A percentile compares a stretch with the other conserved stretches of the same genome.
These are phyloP conservation scores for Nansenia antarctica DNA, from an alignment of 2,113 vertebrate species.

Conservation along the genomic window DNA sequence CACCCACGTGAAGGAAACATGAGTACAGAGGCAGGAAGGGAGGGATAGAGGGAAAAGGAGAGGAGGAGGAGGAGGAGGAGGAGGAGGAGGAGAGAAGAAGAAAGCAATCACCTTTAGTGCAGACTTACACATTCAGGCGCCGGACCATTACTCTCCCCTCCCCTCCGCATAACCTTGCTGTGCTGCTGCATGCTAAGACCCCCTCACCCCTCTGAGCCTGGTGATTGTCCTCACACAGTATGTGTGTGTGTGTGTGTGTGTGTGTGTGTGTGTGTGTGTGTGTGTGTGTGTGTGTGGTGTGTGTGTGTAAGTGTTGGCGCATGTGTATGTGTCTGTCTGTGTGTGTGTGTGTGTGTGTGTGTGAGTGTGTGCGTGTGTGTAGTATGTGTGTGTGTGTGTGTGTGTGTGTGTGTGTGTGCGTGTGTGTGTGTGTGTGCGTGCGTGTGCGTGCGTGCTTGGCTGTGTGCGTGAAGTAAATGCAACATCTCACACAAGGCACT, in stretches of 20 bases:
- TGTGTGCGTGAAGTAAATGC: no score
- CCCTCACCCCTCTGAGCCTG: background rate
- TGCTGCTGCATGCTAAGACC: constrained; percentile 25
- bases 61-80: background rate
- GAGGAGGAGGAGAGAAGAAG: constrained; percentile 31
- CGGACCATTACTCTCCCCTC: constrained; percentile 48
- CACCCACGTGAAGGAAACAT: background rate
- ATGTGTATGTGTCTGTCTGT: no score
- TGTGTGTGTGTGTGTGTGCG: no score
- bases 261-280: background rate
- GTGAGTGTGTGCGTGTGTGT: background rate
- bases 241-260: constrained; percentile 1
- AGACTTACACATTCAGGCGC: constrained; percentile 41
- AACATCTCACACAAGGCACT: no score
- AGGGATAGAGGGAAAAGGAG: constrained; percentile 7
- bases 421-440: background rate
- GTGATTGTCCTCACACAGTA: background rate
- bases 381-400: background rate
- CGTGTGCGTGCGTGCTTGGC: background rate
- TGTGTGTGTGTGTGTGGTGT: background rate
- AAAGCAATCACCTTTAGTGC: constrained; percentile 61
- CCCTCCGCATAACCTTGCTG: constrained; percentile 45
- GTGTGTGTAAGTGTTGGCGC: background rate
- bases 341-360: no score
- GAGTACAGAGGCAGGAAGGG: constrained; percentile 41